Conservation (phyloP, 2,113 vertebrate species). For the Percina caprodes region DNA sequence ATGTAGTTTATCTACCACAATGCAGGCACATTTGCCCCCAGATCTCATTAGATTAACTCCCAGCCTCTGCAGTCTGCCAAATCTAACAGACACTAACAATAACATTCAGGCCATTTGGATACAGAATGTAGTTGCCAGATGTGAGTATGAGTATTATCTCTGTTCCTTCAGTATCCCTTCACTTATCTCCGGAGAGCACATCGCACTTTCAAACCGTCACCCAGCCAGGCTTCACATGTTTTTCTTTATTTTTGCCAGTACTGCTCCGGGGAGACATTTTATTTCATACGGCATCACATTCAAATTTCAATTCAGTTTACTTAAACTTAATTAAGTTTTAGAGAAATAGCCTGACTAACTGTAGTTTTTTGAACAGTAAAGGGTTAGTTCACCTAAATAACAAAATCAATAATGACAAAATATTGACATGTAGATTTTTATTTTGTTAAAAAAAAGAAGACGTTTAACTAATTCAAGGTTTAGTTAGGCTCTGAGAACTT, state of each 20-base stretch:
- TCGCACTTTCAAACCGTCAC: constrained; percentile 1
- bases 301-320: not conserved
- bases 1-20: constrained; percentile 49
- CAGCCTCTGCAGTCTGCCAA: constrained; percentile 19
- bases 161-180: constrained; percentile 1
- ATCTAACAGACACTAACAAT: not conserved
- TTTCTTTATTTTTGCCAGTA: not conserved
- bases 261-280: not conserved
- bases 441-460: not conserved
- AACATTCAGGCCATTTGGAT: not conserved
- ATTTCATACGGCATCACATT: not conserved
- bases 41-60: constrained; percentile 31
- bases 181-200: constrained; percentile 34
- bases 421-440: too few species aligned
- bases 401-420: not conserved
- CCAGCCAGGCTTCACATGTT: not conserved
- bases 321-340: not conserved
- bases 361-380: not conserved
- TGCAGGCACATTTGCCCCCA: constrained; percentile 34
- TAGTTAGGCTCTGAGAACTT: too few species aligned
- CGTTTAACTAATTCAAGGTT: too few species aligned
- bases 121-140: not conserved
- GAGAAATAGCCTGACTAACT: not conserved
- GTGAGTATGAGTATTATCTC: constrained; percentile 17
- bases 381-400: not conserved